A percentile compares a stretch with the other conserved stretches of the same genome.
Conservation (phyloP, 2,797 vertebrate species). For the Malurus leucopterus region DNA sequence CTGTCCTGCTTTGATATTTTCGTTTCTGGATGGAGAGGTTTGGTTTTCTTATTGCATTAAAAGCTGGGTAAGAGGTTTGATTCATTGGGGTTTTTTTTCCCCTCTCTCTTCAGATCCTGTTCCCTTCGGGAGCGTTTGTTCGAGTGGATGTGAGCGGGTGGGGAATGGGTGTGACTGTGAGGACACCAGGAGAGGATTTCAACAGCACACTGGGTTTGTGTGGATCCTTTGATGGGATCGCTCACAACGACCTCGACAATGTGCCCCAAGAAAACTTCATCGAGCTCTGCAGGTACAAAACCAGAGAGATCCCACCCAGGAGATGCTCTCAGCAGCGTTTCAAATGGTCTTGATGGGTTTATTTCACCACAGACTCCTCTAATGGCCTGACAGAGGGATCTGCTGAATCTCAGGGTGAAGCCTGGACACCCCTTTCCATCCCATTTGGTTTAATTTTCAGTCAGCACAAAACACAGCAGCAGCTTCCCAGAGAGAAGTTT, state of each 20-base stretch:
- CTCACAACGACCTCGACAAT: conserved; percentile 72
- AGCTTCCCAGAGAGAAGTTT: neutral
- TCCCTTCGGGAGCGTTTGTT: conserved; percentile 81
- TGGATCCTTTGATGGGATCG: conserved; percentile 76
- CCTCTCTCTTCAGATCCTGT: conserved; percentile 70
- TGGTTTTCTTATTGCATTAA: neutral
- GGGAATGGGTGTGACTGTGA: conserved; percentile 79
- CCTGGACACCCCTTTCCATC: neutral
- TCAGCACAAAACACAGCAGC: neutral
- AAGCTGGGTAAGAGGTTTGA: neutral
- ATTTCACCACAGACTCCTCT: neutral
- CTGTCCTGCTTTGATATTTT: neutral
- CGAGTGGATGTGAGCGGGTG: conserved; percentile 71
- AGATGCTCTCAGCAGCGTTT: neutral
- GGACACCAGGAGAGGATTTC: conserved; percentile 71
- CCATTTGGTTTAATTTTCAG: neutral
- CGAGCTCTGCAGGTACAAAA: conserved; percentile 74
- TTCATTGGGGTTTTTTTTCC: neutral
- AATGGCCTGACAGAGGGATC: neutral
- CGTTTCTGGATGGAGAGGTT: accelerated
- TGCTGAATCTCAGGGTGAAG: neutral
- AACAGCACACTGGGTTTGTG: conserved; percentile 74
- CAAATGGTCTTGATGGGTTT: neutral
- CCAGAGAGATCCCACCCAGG: neutral
- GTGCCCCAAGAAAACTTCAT: conserved; percentile 68